Conservation (phyloP, 2,797 vertebrate species). For the Aphelocoma californica region DNA sequence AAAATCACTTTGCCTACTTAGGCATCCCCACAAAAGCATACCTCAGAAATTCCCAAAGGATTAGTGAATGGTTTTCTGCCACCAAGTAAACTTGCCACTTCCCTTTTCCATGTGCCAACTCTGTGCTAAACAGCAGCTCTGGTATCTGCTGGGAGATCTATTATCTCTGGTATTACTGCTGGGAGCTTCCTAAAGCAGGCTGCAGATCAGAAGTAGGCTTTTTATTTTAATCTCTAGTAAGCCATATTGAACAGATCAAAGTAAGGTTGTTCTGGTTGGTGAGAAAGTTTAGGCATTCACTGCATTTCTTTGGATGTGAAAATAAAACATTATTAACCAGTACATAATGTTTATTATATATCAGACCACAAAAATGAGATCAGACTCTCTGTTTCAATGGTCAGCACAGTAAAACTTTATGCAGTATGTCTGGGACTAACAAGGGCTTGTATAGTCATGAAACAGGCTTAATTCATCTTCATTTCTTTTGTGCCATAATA, state of each 20-base stretch:
- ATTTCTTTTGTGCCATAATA: background rate
- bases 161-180: background rate
- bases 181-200: background rate
- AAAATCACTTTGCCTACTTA: background rate
- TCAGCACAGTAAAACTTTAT: background rate
- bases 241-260: background rate
- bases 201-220: background rate
- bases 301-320: background rate
- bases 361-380: background rate
- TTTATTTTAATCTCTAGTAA: background rate
- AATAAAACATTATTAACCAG: constrained; percentile 8
- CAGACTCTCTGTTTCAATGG: background rate
- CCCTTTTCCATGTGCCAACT: background rate
- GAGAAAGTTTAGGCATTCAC: background rate
- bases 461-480: background rate
- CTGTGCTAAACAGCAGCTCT: background rate
- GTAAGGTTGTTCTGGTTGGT: background rate
- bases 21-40: background rate
- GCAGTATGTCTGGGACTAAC: background rate
- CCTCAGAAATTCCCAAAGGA: background rate
- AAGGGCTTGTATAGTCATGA: background rate
- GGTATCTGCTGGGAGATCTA: background rate
- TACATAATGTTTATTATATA: background rate
- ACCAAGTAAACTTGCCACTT: background rate
- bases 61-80: background rate